A percentile compares a stretch with the other conserved stretches of the same genome.
Evolutionary conservation across 2,113 vertebrate species (phyloP).

Genomic region (Papio anubis): DNA sequence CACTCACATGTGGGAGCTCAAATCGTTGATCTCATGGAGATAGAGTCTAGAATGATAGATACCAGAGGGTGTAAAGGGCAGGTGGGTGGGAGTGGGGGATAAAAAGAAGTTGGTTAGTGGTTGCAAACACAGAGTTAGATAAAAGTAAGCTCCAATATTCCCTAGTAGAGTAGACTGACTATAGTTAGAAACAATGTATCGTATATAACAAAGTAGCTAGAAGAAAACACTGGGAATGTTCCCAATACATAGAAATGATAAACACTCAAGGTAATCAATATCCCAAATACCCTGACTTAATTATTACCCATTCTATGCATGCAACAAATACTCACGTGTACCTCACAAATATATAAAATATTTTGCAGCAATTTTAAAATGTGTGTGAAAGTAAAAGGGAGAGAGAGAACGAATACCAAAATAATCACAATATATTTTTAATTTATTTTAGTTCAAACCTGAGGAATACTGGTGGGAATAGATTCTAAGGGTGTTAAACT

Average conservation of each 20-base stretch:
- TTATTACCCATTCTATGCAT: neutral
- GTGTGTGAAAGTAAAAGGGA: neutral
- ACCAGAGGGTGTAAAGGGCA: neutral
- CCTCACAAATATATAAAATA: neutral
- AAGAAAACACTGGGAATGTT: neutral
- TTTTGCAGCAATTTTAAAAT: neutral
- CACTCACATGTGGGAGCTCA: neutral
- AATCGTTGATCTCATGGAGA: neutral
- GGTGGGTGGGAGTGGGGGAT: neutral
- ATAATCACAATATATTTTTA: neutral
- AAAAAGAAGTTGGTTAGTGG: neutral
- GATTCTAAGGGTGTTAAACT: neutral
- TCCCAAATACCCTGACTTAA: neutral
- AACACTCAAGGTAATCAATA: neutral
- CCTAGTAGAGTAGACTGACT: neutral
- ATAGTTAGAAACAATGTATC: neutral
- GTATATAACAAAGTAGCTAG: neutral
- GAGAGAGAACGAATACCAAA: neutral
- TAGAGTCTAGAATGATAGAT: neutral
- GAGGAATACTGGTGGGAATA: neutral
- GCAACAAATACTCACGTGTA: neutral
- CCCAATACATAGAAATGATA: neutral
- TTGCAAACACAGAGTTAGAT: neutral
- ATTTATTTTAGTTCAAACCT: neutral
- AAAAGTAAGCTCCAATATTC: neutral